A percentile compares a stretch with the other conserved stretches of the same genome.
Conservation (phyloP, 2,888 invertebrate genomes). For the Orthonevra nobilis region DNA sequence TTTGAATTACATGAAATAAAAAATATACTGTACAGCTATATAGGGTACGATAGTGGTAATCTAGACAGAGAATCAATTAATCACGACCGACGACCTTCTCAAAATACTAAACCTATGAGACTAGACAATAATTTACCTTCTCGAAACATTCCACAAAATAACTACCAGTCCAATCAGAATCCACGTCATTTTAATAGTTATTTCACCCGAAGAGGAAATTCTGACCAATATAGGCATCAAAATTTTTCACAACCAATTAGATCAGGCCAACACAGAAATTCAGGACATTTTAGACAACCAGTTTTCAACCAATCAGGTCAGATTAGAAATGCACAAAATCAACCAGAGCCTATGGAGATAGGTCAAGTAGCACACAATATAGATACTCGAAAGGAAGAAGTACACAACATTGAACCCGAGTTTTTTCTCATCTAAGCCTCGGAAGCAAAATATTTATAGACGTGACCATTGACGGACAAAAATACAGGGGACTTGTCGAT, state of each 20-base stretch:
- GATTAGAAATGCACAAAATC: neutral
- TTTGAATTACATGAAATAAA: too few species aligned
- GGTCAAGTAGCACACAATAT: constrained; percentile 3
- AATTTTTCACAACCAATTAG: neutral
- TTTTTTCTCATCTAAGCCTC: constrained; percentile 15
- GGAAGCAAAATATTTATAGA: constrained; percentile 9
- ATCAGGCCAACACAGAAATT: too few species aligned
- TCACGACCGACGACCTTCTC: neutral
- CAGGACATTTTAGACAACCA: neutral
- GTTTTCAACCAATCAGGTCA: constrained; percentile 14
- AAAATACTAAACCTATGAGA: neutral
- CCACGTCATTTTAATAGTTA: too few species aligned
- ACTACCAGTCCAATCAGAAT: neutral
- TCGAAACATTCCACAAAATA: neutral
- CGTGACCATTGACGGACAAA: neutral
- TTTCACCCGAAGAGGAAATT: neutral
- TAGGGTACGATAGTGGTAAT: too few species aligned
- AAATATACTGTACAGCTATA: too few species aligned
- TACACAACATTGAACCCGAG: constrained; percentile 14
- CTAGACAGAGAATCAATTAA: too few species aligned
- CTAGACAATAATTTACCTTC: neutral
- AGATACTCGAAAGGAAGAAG: neutral
- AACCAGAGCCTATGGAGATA: constrained; percentile 10
- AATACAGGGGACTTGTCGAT: constrained; percentile 5
- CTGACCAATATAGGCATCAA: too few species aligned